Evolutionary conservation across 2,888 invertebrate genomes (phyloP).

Genomic region (Cataglyphis albicans): DNA sequence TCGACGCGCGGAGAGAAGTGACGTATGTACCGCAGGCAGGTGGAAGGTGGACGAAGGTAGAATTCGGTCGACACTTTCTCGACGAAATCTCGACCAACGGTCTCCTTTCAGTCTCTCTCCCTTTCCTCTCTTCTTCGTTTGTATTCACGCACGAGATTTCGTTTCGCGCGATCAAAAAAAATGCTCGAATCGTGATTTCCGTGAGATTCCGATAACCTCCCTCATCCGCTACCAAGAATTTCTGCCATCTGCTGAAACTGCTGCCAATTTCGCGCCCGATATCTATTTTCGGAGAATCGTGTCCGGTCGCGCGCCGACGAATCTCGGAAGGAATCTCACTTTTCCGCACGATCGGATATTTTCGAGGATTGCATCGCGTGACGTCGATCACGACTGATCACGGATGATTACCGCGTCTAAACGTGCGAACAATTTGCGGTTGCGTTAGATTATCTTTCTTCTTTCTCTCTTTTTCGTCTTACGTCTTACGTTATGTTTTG

Average conservation of each 20-base stretch:
- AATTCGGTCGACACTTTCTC: background rate
- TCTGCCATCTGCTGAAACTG: conserved; percentile 45
- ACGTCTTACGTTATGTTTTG: background rate
- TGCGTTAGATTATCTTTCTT: background rate
- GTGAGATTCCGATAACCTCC: conserved; percentile 20
- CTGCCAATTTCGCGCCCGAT: conserved; percentile 46
- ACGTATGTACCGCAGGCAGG: background rate
- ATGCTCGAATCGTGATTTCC: background rate
- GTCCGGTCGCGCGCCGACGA: conserved; percentile 1
- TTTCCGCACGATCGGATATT: conserved; percentile 34
- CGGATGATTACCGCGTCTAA: background rate
- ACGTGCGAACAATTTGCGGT: background rate
- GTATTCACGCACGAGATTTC: background rate
- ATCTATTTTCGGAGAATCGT: conserved; percentile 48
- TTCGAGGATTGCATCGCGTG: conserved; percentile 50
- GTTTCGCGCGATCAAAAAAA: conserved; percentile 3
- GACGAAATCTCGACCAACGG: conserved; percentile 14
- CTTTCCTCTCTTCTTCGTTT: background rate
- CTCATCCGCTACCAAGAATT: background rate
- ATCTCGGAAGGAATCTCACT: conserved; percentile 20
- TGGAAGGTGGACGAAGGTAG: conserved; percentile 8
- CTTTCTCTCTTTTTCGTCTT: background rate
- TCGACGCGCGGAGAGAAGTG: background rate
- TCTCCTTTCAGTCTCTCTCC: background rate
- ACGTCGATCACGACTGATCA: conserved; percentile 2